A percentile compares a stretch with the other conserved stretches of the same genome.
These are phyloP conservation scores for Aplocera efformata DNA, from an alignment of 2,888 invertebrate species.

Conservation along the genomic window DNA sequence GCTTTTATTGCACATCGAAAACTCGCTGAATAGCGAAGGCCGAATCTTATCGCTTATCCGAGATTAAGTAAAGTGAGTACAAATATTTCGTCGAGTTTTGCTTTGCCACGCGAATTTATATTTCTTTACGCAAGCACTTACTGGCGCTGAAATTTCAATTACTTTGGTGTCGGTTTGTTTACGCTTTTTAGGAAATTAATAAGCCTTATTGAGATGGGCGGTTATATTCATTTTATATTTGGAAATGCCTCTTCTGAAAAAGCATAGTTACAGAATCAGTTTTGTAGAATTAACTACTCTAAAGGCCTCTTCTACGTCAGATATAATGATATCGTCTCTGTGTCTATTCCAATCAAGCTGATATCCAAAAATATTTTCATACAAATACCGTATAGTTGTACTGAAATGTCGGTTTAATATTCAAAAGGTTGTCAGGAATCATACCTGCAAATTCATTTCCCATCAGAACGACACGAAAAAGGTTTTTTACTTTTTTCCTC, in stretches of 20 bases:
- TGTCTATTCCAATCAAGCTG: too few species aligned
- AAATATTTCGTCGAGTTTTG: slow-evolving; percentile 29
- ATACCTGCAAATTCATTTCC: not conserved
- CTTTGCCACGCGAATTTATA: slow-evolving; percentile 27
- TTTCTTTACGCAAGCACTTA: slow-evolving; percentile 28
- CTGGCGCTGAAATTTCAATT: slow-evolving; percentile 30
- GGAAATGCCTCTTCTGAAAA: too few species aligned
- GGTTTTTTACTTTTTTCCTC: slow-evolving; percentile 20
- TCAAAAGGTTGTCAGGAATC: not conserved
- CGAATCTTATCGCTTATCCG: slow-evolving; percentile 29
- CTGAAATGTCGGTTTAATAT: too few species aligned
- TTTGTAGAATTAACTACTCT: too few species aligned
- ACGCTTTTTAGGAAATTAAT: slow-evolving; percentile 22
- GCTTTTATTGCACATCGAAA: slow-evolving; percentile 12
- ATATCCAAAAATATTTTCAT: too few species aligned
- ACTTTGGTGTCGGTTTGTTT: slow-evolving; percentile 25
- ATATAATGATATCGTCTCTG: too few species aligned
- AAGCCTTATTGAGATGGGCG: too few species aligned
- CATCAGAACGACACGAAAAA: slow-evolving; percentile 13
- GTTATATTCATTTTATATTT: too few species aligned
- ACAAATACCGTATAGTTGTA: too few species aligned
- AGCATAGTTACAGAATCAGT: too few species aligned
- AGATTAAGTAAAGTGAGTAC: slow-evolving; percentile 32
- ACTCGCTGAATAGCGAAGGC: slow-evolving; percentile 19
- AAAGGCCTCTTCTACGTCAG: too few species aligned